Evolutionary conservation across 1,140 invertebrate species (phyloP).

Genomic region (Adoxophyes honmai): DNA sequence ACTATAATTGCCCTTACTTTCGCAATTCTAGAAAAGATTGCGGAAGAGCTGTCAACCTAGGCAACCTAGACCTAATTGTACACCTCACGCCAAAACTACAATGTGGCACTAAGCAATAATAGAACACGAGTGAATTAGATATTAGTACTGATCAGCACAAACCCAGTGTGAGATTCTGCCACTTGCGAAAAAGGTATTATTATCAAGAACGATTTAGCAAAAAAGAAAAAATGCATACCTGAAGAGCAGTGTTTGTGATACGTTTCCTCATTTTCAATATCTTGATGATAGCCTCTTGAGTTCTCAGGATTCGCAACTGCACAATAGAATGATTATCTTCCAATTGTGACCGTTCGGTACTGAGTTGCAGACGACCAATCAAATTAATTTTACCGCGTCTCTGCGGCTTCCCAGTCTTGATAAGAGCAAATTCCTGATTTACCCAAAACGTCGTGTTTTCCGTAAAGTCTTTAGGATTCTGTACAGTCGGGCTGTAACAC

Average conservation of each 20-base stretch:
- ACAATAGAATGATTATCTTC: conserved; percentile 99
- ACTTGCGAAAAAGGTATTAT: too few species aligned
- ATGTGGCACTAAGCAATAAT: too few species aligned
- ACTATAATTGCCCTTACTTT: too few species aligned
- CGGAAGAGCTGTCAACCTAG: too few species aligned
- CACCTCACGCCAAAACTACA: too few species aligned
- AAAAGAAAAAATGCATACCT: conserved; percentile 70
- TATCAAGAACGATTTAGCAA: background rate
- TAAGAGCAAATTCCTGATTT: conserved; percentile 95
- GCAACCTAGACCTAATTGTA: too few species aligned
- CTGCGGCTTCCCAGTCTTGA: conserved; percentile 96
- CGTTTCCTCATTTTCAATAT: conserved; percentile 98
- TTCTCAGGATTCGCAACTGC: conserved; percentile 93
- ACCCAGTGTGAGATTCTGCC: too few species aligned
- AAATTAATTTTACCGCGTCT: conserved; percentile 96
- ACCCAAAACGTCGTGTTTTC: conserved; percentile 97
- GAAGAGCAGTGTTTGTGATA: conserved; percentile 95
- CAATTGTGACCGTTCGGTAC: conserved; percentile 96
- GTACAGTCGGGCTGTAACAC: conserved; percentile 86
- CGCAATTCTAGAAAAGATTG: too few species aligned
- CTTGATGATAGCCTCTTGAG: conserved; percentile 98
- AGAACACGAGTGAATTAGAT: too few species aligned
- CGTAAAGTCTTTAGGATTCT: conserved; percentile 94
- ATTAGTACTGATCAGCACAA: too few species aligned
- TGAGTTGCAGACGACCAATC: conserved; percentile 95